A percentile compares a stretch with the other conserved stretches of the same genome.
Conservation (phyloP, 2,113 vertebrate species). For the Gymnobelideus leadbeateri region DNA sequence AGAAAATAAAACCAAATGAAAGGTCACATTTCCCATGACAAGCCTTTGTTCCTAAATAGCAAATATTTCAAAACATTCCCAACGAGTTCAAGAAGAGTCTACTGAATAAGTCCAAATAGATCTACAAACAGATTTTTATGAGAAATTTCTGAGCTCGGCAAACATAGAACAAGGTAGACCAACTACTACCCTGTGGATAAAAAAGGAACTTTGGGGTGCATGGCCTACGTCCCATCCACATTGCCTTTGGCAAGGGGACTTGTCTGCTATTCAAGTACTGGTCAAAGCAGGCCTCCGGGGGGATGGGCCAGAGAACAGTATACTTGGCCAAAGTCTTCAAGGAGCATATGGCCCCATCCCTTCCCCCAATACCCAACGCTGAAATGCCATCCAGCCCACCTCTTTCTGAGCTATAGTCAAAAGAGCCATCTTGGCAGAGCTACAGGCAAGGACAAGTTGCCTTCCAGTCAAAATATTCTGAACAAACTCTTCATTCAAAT, state of each 20-base stretch:
- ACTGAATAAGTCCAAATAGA: neutral
- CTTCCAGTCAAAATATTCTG: neutral
- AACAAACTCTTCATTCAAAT: conserved; percentile 7
- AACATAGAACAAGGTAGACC: neutral
- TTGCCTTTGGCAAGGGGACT: neutral
- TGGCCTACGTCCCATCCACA: neutral
- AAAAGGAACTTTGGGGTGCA: neutral
- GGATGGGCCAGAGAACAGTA: neutral
- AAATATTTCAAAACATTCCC: neutral
- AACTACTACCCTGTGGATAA: neutral
- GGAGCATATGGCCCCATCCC: neutral
- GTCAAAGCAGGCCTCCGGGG: neutral
- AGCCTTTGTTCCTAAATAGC: conserved; percentile 37
- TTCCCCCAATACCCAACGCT: neutral
- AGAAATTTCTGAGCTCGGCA: neutral
- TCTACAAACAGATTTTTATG: conserved; percentile 11
- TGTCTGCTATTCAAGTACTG: neutral
- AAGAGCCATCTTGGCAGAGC: neutral
- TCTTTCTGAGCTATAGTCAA: neutral
- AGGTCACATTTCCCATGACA: conserved; percentile 23
- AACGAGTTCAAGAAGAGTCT: neutral
- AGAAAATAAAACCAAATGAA: conserved; percentile 42
- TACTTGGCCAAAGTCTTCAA: neutral
- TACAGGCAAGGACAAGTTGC: neutral
- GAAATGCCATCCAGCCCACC: neutral